A percentile compares a stretch with the other conserved stretches of the same genome.
phyloP scores from a whole-genome alignment of 2,888 invertebrate genomes.

The Cheilosia scutellata region DNA sequence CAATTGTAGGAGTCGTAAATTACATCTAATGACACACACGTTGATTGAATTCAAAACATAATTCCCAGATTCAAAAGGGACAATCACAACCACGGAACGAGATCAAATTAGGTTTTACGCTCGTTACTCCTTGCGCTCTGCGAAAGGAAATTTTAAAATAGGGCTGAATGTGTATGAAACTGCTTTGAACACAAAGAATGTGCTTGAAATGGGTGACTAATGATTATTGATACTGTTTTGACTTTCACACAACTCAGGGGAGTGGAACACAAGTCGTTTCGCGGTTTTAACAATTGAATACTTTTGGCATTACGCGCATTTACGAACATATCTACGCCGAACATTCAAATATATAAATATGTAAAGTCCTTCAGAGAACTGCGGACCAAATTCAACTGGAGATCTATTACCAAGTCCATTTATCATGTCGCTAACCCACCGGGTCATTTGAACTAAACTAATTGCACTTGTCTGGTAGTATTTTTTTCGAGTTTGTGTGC shows the following conservation, averaged over 20 bases:
- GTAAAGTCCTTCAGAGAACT: constrained; percentile 7
- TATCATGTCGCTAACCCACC: constrained; percentile 47
- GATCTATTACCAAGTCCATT: constrained; percentile 59
- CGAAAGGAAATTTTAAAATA: constrained; percentile 72
- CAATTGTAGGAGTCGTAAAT: constrained; percentile 76
- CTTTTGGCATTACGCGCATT: background rate
- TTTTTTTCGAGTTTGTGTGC: constrained; percentile 56
- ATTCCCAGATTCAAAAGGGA: constrained; percentile 76
- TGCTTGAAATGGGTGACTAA: constrained; percentile 72
- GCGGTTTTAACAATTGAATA: constrained; percentile 28
- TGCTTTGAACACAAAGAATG: constrained; percentile 44
- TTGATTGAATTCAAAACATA: constrained; percentile 78
- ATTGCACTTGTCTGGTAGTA: constrained; percentile 69
- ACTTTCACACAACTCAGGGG: constrained; percentile 38
- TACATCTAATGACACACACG: constrained; percentile 78
- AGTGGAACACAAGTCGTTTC: constrained; percentile 19
- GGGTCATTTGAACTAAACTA: constrained; percentile 67
- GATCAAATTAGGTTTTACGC: constrained; percentile 79
- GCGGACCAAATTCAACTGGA: constrained; percentile 32
- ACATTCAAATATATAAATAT: background rate
- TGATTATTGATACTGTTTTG: constrained; percentile 76
- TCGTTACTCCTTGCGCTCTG: constrained; percentile 59
- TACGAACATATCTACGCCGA: background rate
- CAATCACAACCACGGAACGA: constrained; percentile 80
- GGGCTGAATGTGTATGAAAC: constrained; percentile 39